Evolutionary conservation across 2,797 vertebrate species (phyloP).

Genomic region (Pseudochirops cupreus): DNA sequence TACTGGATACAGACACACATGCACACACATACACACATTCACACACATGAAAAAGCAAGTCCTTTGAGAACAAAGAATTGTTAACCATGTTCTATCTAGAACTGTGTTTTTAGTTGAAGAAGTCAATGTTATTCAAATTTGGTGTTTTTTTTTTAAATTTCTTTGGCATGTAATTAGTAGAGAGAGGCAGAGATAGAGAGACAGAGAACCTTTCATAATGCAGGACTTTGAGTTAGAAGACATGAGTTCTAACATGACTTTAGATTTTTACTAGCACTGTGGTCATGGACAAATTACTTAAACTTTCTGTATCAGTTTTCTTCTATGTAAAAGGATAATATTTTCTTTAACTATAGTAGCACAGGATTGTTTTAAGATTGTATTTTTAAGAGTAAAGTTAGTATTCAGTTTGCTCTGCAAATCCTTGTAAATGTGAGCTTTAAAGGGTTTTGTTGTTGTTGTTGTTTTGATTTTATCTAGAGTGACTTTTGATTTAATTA

Average conservation of each 20-base stretch:
- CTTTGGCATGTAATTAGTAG: conserved; percentile 36
- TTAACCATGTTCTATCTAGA: background rate
- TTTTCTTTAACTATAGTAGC: background rate
- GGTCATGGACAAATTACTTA: background rate
- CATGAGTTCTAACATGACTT: background rate
- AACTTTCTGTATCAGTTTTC: background rate
- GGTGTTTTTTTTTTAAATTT: conserved; percentile 1
- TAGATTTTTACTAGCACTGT: background rate
- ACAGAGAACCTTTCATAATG: background rate
- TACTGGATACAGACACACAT: background rate
- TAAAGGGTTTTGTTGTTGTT: background rate
- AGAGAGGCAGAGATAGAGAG: background rate
- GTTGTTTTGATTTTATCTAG: background rate
- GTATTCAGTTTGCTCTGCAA: background rate
- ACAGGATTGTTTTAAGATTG: background rate
- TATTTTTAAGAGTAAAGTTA: background rate
- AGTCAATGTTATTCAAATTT: conserved; percentile 37
- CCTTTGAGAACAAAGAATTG: conserved; percentile 56
- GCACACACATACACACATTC: conserved; percentile 56
- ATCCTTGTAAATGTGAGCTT: background rate
- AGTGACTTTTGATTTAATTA: background rate
- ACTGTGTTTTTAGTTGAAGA: conserved; percentile 19
- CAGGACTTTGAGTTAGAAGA: background rate
- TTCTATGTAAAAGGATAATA: background rate
- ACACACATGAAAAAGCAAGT: conserved; percentile 63